These are phyloP conservation scores for Odocoileus virginianus DNA, from an alignment of 2,113 vertebrate species.

Conservation along the genomic window DNA sequence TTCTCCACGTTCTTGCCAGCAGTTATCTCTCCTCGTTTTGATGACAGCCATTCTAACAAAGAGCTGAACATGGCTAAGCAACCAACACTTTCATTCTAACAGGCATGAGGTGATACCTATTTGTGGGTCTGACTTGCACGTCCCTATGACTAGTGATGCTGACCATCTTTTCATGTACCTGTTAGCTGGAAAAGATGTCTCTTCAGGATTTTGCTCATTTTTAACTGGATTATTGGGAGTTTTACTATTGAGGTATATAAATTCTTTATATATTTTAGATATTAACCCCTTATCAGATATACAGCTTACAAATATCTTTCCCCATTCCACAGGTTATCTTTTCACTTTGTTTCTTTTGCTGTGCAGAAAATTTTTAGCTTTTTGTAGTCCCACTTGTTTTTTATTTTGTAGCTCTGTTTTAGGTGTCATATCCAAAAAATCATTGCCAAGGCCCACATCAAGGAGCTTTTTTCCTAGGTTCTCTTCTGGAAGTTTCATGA, in stretches of 20 bases:
- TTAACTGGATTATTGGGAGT: neutral
- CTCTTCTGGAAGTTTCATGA: neutral
- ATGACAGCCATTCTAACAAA: neutral
- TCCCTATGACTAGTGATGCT: neutral
- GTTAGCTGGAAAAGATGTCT: neutral
- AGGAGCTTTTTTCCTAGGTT: neutral
- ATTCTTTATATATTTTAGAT: neutral
- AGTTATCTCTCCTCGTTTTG: neutral
- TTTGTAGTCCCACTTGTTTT: neutral
- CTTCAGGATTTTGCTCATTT: neutral
- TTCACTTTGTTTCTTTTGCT: neutral
- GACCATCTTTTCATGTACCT: neutral
- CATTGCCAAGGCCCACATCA: neutral
- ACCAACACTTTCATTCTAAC: neutral
- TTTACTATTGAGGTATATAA: neutral
- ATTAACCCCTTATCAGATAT: neutral
- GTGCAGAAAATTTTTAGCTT: neutral
- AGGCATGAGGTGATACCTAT: neutral
- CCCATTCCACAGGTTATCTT: neutral
- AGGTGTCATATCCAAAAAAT: neutral
- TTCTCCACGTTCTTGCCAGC: neutral
- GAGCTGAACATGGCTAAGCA: no score
- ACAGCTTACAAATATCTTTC: neutral
- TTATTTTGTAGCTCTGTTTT: neutral
- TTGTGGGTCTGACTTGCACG: neutral